Percentiles rank a stretch among this genome's conserved stretches.
Evolutionary conservation across 1,140 invertebrate genomes (phyloP).

Genomic region (Caenorhabditis brenneri): DNA sequence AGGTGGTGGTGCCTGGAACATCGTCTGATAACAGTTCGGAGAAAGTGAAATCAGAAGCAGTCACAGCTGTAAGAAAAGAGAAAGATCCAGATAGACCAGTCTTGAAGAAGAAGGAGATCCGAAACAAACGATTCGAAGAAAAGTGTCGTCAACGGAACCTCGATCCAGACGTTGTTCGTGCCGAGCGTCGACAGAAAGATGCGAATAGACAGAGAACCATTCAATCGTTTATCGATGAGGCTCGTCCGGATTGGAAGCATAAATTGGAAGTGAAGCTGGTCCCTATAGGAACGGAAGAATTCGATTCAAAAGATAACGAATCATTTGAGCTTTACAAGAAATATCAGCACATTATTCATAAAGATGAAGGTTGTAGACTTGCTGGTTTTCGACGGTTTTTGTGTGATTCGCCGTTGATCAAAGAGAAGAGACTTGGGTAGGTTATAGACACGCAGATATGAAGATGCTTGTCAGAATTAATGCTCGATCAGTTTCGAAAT

Average conservation of each 20-base stretch:
- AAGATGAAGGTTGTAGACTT: conserved; percentile 80
- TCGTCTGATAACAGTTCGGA: background rate
- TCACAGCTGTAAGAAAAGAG: background rate
- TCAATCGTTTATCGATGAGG: conserved; percentile 61
- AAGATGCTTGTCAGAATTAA: too few species aligned
- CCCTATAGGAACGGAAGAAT: conserved; percentile 72
- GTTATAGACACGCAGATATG: too few species aligned
- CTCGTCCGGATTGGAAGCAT: conserved; percentile 59
- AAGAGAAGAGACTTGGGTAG: background rate
- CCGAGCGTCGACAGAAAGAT: conserved; percentile 76
- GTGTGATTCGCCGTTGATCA: conserved; percentile 80
- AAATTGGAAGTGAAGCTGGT: conserved; percentile 57
- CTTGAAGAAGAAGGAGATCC: conserved; percentile 62
- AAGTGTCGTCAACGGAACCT: conserved; percentile 77
- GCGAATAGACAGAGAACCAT: conserved; percentile 58
- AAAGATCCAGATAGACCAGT: background rate
- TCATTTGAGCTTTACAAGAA: conserved; percentile 73
- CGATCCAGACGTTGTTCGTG: conserved; percentile 81
- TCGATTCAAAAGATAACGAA: conserved; percentile 77
- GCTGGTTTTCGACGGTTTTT: conserved; percentile 83
- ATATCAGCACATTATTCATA: conserved; percentile 84
- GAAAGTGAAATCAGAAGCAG: background rate
- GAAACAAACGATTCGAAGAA: conserved; percentile 29
- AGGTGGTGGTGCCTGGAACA: background rate
- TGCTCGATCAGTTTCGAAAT: too few species aligned